A percentile compares a stretch with the other conserved stretches of the same genome.
These are phyloP conservation scores for Chrysolina americana DNA, from an alignment of 2,888 invertebrate genomes.

Conservation along the genomic window DNA sequence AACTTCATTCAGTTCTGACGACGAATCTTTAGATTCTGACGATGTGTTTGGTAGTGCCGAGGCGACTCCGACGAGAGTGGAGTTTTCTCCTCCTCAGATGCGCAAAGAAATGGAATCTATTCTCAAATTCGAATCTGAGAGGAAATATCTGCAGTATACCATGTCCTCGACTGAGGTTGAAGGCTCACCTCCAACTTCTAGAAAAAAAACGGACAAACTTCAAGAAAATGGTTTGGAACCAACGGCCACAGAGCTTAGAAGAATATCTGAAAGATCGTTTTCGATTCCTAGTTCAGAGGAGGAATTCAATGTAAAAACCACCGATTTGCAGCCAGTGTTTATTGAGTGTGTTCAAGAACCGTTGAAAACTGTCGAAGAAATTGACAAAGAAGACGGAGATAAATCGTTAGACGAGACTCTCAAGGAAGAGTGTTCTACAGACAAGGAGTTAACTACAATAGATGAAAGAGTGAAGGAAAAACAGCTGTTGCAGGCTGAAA, in stretches of 20 bases:
- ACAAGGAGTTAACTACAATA: slow-evolving; percentile 55
- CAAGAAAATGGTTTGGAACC: slow-evolving; percentile 75
- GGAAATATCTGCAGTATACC: slow-evolving; percentile 73
- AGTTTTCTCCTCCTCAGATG: slow-evolving; percentile 83
- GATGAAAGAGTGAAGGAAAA: slow-evolving; percentile 65
- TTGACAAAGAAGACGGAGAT: slow-evolving; percentile 63
- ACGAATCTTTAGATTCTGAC: slow-evolving; percentile 83
- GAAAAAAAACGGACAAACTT: slow-evolving; percentile 78
- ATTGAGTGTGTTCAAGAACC: slow-evolving; percentile 60
- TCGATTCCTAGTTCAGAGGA: slow-evolving; percentile 85
- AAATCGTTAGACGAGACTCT: slow-evolving; percentile 65
- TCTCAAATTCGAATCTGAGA: slow-evolving; percentile 80
- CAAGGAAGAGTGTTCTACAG: slow-evolving; percentile 58
- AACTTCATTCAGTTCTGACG: slow-evolving; percentile 83
- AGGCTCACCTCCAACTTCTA: slow-evolving; percentile 82
- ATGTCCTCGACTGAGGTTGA: slow-evolving; percentile 87
- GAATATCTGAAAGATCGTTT: slow-evolving; percentile 82
- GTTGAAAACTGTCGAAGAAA: slow-evolving; percentile 62
- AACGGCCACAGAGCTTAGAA: slow-evolving; percentile 76
- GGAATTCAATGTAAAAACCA: slow-evolving; percentile 75
- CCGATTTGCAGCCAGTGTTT: slow-evolving; percentile 70
- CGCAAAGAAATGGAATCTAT: slow-evolving; percentile 84
- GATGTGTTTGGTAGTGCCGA: slow-evolving; percentile 84
- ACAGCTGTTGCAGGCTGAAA: slow-evolving; percentile 64
- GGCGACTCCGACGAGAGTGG: slow-evolving; percentile 80